Percentiles rank a stretch among this genome's conserved stretches.
These are phyloP conservation scores for Ferrisia virgata DNA, from an alignment of 2,888 invertebrate species.

Conservation along the genomic window DNA sequence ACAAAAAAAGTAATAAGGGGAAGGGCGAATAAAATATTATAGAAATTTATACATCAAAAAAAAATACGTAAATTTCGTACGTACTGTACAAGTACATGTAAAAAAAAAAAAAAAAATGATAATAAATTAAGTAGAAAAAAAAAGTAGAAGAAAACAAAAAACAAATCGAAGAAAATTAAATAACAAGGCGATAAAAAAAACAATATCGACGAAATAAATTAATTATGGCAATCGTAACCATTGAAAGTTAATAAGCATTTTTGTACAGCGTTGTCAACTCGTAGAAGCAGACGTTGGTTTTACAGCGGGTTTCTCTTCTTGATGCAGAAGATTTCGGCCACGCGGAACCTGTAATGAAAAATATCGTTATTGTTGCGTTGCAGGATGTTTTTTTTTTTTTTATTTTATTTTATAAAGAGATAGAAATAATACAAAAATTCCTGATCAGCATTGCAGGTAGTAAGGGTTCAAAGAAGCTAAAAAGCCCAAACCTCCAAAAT, in stretches of 20 bases:
- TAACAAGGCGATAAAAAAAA: conserved; percentile 23
- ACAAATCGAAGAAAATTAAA: conserved; percentile 1
- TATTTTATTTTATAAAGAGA: too few species aligned
- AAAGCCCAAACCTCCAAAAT: too few species aligned
- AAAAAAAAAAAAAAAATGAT: too few species aligned
- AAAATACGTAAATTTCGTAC: background rate
- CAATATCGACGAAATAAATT: conserved; percentile 37
- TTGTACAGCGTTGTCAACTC: conserved; percentile 32
- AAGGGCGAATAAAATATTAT: background rate
- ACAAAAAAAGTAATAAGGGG: background rate
- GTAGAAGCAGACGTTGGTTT: background rate
- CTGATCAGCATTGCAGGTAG: too few species aligned
- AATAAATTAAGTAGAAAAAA: background rate
- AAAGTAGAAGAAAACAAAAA: background rate
- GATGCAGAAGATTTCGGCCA: background rate
- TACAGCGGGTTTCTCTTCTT: background rate
- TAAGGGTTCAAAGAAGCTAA: too few species aligned
- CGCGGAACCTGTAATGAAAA: background rate
- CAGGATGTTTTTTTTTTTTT: too few species aligned
- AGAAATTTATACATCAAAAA: conserved; percentile 13
- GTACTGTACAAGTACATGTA: background rate
- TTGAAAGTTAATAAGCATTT: conserved; percentile 43
- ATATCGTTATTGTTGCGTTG: too few species aligned
- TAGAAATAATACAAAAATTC: too few species aligned
- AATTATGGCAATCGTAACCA: conserved; percentile 40